Conservation (phyloP, 2,113 vertebrate genomes). For the Calypte anna region DNA sequence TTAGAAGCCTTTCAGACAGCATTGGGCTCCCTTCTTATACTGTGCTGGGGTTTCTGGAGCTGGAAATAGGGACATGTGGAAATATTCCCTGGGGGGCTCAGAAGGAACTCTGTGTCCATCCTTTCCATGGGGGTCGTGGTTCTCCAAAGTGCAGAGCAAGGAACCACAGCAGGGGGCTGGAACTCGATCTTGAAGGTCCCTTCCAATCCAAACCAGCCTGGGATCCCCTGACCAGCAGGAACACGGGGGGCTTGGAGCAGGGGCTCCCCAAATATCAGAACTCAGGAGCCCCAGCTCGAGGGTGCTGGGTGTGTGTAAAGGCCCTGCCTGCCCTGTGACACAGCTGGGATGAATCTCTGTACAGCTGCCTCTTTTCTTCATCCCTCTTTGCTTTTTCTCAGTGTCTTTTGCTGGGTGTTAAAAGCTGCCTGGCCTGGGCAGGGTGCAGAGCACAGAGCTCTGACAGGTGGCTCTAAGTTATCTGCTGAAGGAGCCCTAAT, state of each 20-base stretch:
- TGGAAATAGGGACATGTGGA: background rate
- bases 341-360: background rate
- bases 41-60: background rate
- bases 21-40: background rate
- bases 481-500: background rate
- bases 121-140: accelerated
- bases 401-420: background rate
- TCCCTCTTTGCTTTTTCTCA: background rate
- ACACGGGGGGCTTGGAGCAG: background rate
- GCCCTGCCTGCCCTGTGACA: background rate
- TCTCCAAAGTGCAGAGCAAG: background rate
- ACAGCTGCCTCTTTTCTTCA: background rate
- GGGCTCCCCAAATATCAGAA: background rate
- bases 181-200: too few relatives aligned
- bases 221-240: background rate
- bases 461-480: background rate
- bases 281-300: background rate
- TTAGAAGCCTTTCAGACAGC: background rate
- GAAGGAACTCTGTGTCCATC: accelerated
- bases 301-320: accelerated
- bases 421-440: background rate
- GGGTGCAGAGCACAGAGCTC: background rate
- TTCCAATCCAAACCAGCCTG: too few relatives aligned
- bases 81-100: accelerated
- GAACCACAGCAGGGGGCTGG: too few relatives aligned